Base-by-base conservation (phyloP, 1,140 invertebrate genomes). In the Tribolium madens region DNA sequence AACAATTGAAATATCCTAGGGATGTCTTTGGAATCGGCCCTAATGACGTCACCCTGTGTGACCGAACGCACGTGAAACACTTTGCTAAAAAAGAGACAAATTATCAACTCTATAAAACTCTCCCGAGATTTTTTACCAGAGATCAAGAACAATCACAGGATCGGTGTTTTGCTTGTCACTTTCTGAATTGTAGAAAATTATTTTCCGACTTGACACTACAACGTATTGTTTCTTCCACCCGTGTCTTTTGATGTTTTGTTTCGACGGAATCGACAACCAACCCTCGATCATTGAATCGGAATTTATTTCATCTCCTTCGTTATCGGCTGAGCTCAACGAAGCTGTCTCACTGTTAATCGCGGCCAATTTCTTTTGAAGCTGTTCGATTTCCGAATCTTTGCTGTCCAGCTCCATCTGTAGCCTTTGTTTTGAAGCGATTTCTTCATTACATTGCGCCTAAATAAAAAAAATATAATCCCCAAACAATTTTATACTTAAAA, bases 191-290 rank as follows among this genome's bases (percentile, higher is more conserved):
- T 98, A 99, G 88, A 99, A 99, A 52, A 99, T 96, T 71, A 99
- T 97, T 87, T 98, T 98, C 83, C 95, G 94, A 75, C 95, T 97
- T 12, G 96, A 98, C 10, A 98, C 97, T 15, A 99, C 97, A 3
- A 99, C 96, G 86, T 96, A 99, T 86, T 98, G 97, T 81, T 96
- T 97, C 86, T 95, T 96, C 97, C 97, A 99, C 18, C 96, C 97
- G 86, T 98, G 96, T 72, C 96, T 90, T 74, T 95, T 92, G 73
- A 98, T 97, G 85, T 99, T 99, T 86, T 97, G 95, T 85, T 97
- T 98, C 82, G 95, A 96, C 17, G 97, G 97, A 79, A 98, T 92
- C 50, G 95, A 96, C 6, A 99, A 88, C 96, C 97, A 99, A 50
- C 97, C 97, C 87, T 98, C 97, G 78, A 99, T 91, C 15, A 96